Percentiles rank a stretch among this genome's conserved stretches.
phyloP scores from a whole-genome alignment of 2,797 vertebrate species.

The Acestrorhynchus altus region DNA sequence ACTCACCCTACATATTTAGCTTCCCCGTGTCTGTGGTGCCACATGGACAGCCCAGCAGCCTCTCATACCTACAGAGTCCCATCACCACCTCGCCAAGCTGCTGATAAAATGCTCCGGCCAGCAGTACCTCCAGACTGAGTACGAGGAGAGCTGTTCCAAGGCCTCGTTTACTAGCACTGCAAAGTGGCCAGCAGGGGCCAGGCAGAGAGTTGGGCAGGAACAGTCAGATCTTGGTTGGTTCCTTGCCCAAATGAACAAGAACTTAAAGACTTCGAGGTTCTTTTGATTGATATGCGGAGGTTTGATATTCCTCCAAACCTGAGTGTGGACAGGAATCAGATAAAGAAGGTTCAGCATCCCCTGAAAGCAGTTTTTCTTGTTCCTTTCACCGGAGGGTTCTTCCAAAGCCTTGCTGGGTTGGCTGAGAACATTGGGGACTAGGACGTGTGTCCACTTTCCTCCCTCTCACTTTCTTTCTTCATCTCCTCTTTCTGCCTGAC shows the following conservation, averaged over 20 bases:
- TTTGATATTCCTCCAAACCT: neutral
- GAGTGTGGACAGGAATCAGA: neutral
- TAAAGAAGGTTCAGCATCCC: neutral
- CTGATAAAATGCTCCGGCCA: slow-evolving; percentile 67
- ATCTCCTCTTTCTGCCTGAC: slow-evolving; percentile 31
- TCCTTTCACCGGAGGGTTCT: slow-evolving; percentile 43
- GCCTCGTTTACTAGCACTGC: neutral
- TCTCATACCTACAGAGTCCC: slow-evolving; percentile 79
- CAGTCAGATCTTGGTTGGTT: neutral
- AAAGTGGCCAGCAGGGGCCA: slow-evolving; percentile 7
- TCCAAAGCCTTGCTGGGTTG: slow-evolving; percentile 37
- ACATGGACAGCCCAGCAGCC: slow-evolving; percentile 59
- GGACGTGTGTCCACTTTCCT: slow-evolving; percentile 13
- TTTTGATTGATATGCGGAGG: neutral
- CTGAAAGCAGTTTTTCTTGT: slow-evolving; percentile 22
- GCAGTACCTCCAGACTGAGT: slow-evolving; percentile 16
- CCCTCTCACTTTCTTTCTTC: neutral
- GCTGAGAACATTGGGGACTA: slow-evolving; percentile 61
- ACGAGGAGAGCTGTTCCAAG: neutral
- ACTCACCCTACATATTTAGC: slow-evolving; percentile 83
- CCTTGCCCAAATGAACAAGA: neutral
- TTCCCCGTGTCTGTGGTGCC: slow-evolving; percentile 82
- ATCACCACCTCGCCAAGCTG: slow-evolving; percentile 83
- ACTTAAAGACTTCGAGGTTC: neutral
- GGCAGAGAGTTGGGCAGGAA: too few species aligned